Base-by-base conservation (phyloP, 2,888 invertebrate genomes). In the Ctenicera cuprea region DNA sequence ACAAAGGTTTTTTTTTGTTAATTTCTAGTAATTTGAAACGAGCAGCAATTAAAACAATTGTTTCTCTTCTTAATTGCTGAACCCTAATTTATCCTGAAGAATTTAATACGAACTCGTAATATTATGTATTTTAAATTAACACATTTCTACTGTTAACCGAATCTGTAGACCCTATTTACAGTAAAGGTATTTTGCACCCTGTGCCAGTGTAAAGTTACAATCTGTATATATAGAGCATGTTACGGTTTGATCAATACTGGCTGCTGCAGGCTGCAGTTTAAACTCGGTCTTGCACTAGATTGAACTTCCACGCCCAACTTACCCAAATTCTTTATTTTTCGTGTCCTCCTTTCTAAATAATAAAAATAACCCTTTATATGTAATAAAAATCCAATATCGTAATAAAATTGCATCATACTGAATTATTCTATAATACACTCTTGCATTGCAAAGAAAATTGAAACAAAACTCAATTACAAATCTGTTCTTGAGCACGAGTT, bases 221-320 rank as follows among this genome's bases (percentile, higher is more conserved):
- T 54, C 52, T 43, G 30, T 41, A 41, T 62, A 61, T 41, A 45
- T 43, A 41, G 61, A 45, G 50, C 48, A 54, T 64, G 54, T 18
- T 43, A 22, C 59, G 68, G 64, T 73, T 64, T 73, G 73, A 73
- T 73, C 73, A 73, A 73, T 73, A 73, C 68, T 45, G 45, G 57
- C 70, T 41, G 73, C 69, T 69, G 66, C 65, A 52, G 52, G 52
- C n/a, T 71, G 71, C 72, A 73, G 69, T 73, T 73, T 73, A 73
- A 73, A 69, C 48, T 67, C 54, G 37, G 68, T 41, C 62, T 67
- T 73, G 73, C 69, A 69, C 59, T 64, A 64, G 52, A 73, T 64
- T 43, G 72, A 68, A 69, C 63, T 57, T 73, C 73, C 73, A 73
- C 73, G 73, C 73, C 73, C 72, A 67, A 67, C 50, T 62, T 52